Evolutionary conservation across 2,113 vertebrate species (phyloP).

Genomic region (Cricetomys ansorgei): DNA sequence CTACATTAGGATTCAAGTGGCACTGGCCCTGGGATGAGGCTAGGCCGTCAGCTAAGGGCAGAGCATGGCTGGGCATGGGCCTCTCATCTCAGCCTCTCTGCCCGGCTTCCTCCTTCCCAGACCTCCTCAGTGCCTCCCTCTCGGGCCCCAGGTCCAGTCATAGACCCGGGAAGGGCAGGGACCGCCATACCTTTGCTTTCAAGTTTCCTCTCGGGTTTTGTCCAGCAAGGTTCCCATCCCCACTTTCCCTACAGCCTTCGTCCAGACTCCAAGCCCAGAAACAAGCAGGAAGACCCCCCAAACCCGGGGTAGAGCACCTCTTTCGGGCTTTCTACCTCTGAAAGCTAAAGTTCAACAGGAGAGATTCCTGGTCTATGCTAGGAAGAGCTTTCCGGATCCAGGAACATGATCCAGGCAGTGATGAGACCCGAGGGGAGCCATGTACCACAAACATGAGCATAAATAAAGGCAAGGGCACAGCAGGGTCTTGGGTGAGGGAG

Average conservation of each 20-base stretch:
- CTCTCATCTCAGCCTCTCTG: neutral
- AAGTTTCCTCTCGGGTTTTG: neutral
- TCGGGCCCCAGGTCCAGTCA: neutral
- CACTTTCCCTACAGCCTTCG: neutral
- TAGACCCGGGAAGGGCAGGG: neutral
- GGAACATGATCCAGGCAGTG: neutral
- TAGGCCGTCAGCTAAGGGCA: neutral
- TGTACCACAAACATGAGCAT: neutral
- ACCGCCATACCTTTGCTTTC: neutral
- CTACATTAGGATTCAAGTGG: neutral
- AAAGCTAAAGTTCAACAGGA: neutral
- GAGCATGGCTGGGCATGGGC: neutral
- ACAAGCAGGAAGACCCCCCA: neutral
- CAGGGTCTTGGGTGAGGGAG: neutral
- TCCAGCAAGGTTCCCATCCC: neutral
- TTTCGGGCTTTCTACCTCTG: neutral
- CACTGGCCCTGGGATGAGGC: neutral
- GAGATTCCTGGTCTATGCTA: neutral
- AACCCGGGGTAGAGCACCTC: neutral
- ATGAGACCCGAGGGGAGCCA: neutral
- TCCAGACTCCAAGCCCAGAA: neutral
- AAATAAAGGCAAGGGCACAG: neutral
- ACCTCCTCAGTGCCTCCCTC: neutral
- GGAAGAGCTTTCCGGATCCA: neutral
- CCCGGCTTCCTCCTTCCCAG: neutral